phyloP scores from a whole-genome alignment of 2,113 vertebrate species.

The Zapus hudsonius region DNA sequence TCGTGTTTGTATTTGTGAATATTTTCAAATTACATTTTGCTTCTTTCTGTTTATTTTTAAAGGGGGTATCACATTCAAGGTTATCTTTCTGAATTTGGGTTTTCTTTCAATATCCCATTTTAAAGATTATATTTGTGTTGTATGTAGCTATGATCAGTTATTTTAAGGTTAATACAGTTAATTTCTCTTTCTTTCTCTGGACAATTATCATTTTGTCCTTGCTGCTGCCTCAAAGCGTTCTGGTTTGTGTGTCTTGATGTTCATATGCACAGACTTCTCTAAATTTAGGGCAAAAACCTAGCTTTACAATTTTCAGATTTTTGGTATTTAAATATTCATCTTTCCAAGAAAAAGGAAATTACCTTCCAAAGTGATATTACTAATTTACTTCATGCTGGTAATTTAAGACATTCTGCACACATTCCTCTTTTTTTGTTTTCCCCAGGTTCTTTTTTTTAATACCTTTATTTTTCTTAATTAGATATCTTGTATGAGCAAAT shows the following conservation, averaged over 20 bases:
- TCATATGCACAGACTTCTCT: not conserved
- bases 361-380: not conserved
- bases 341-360: slow-evolving; percentile 21
- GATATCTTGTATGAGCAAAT: too few relatives aligned
- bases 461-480: too few relatives aligned
- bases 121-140: not conserved
- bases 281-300: not conserved
- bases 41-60: not conserved
- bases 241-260: not conserved
- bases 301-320: not conserved
- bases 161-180: not conserved
- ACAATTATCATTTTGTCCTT: not conserved
- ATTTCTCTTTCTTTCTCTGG: not conserved
- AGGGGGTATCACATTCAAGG: not conserved
- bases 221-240: not conserved
- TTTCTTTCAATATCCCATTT: slow-evolving; percentile 3
- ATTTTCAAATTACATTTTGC: not conserved
- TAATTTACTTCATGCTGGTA: not conserved
- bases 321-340: slow-evolving; percentile 3
- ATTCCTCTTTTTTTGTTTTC: not conserved
- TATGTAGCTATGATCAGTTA: not conserved
- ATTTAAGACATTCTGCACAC: not conserved
- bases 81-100: not conserved
- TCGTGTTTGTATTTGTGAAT: not conserved
- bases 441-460: too few relatives aligned